Evolutionary conservation across 2,797 vertebrate species (phyloP).

Genomic region (Geotria australis): DNA sequence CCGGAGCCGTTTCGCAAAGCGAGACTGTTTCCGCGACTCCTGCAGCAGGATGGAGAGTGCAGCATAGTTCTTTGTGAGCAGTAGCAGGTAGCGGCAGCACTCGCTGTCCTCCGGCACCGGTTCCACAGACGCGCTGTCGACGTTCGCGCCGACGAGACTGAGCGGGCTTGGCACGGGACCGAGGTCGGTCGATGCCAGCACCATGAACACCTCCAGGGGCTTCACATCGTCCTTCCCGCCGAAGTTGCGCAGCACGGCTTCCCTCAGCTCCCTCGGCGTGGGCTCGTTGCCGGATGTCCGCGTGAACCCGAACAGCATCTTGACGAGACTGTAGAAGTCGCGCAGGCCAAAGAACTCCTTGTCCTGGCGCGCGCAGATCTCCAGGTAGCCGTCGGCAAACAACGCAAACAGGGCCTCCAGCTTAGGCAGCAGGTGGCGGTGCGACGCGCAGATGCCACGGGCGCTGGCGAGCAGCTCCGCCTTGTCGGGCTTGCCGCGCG

Average conservation of each 20-base stretch:
- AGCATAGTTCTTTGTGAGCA: constrained; percentile 64
- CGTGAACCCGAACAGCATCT: constrained; percentile 49
- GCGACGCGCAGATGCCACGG: constrained; percentile 47
- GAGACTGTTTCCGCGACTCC: constrained; percentile 26
- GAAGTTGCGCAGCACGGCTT: constrained; percentile 59
- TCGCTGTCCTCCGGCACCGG: constrained; percentile 18
- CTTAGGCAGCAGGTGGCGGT: constrained; percentile 22
- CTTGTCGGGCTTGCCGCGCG: constrained; percentile 37
- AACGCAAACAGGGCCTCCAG: constrained; percentile 30
- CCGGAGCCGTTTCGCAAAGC: too few species aligned
- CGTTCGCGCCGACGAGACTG: constrained; percentile 42
- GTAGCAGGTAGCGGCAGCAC: constrained; percentile 57
- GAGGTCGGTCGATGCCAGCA: constrained; percentile 8
- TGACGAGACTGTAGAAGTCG: constrained; percentile 87
- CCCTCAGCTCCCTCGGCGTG: constrained; percentile 14
- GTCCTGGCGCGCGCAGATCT: constrained; percentile 21
- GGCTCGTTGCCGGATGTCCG: constrained; percentile 18
- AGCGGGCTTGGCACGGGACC: constrained; percentile 9
- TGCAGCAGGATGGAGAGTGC: constrained; percentile 44
- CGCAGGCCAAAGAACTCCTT: constrained; percentile 82
- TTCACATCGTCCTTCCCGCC: constrained; percentile 41
- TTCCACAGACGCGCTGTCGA: constrained; percentile 15
- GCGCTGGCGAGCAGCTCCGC: constrained; percentile 51
- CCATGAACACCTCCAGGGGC: constrained; percentile 27
- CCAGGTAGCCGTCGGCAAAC: constrained; percentile 41